phyloP scores from a whole-genome alignment of 2,797 vertebrate species.

The Oreortyx pictus region DNA sequence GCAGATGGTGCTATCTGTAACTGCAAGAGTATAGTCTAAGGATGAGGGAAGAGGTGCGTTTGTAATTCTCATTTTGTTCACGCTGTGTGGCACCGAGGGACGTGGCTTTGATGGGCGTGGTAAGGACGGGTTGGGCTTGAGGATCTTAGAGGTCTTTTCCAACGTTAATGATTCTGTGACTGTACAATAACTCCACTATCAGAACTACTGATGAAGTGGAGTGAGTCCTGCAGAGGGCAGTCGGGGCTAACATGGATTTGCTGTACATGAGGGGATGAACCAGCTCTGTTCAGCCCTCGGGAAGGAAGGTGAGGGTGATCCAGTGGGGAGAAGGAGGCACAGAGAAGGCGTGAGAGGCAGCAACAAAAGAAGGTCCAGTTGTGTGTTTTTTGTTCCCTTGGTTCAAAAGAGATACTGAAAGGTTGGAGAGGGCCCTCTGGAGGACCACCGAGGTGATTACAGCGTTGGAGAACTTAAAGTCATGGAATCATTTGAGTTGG shows the following conservation, averaged over 20 bases:
- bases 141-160: neutral
- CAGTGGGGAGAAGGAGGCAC: neutral
- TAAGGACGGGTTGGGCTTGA: neutral
- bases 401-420: neutral
- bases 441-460: neutral
- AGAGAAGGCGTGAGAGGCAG: neutral
- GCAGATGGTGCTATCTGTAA: neutral
- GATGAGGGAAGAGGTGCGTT: neutral
- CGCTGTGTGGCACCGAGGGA: neutral
- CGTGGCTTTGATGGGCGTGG: no score
- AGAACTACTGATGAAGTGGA: neutral
- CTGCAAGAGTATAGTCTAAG: neutral
- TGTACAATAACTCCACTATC: neutral
- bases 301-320: neutral
- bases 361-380: neutral
- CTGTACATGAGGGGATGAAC: neutral
- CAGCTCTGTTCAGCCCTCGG: neutral
- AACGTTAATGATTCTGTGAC: neutral
- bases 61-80: neutral
- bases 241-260: fast-evolving
- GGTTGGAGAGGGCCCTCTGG: neutral
- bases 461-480: neutral
- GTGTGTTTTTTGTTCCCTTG: neutral
- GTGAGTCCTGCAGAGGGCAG: neutral
- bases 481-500: no score